Evolutionary conservation across 2,888 invertebrate species (phyloP).

Genomic region (Pomacea canaliculata): DNA sequence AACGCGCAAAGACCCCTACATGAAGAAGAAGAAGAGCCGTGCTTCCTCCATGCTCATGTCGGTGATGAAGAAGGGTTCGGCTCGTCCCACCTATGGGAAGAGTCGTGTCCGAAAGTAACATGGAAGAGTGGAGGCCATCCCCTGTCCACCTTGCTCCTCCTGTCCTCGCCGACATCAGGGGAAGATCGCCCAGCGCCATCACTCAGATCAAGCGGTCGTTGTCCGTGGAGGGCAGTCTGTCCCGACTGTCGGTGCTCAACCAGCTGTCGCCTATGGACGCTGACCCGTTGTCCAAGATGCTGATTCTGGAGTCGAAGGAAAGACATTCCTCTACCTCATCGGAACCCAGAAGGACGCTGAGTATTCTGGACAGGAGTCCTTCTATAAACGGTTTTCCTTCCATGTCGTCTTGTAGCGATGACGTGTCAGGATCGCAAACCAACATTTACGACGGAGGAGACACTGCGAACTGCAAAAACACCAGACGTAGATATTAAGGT

Average conservation of each 20-base stretch:
- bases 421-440: background rate
- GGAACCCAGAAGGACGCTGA: background rate
- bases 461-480: background rate
- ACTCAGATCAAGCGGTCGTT: conserved; percentile 2
- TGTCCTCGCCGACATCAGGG: background rate
- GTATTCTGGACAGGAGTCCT: background rate
- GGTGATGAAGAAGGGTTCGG: background rate
- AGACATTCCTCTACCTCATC: background rate
- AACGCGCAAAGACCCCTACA: background rate
- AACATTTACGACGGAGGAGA: background rate
- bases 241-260: background rate
- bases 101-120: background rate
- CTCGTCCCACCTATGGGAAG: background rate
- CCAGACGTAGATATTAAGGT: background rate
- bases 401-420: background rate
- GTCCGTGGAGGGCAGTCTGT: conserved; percentile 12
- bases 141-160: background rate
- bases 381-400: background rate
- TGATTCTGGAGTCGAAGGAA: background rate
- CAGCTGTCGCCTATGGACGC: background rate
- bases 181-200: conserved; percentile 3
- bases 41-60: background rate
- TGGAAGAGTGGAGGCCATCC: background rate
- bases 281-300: conserved; percentile 12
- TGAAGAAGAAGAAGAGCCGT: background rate